Evolutionary conservation across 92 coral and sea anemone genomes (phyloP), one percentile per base, ranked within the genome.

Genomic region (Hydrozoanthus gracilis): DNA sequence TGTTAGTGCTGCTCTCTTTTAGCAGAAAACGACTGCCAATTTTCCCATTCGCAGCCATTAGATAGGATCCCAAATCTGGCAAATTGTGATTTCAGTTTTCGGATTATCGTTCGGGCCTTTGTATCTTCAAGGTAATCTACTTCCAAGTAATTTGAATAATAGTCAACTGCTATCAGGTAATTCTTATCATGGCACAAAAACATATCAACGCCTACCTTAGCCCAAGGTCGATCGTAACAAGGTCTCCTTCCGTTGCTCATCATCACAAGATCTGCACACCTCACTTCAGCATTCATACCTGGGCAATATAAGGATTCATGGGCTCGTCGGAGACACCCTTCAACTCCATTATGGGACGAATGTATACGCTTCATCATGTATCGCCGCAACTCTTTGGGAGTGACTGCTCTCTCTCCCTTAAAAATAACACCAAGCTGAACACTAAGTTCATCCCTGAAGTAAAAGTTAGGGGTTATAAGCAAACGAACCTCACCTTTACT

Each of bases 21-120:
- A n/a, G n/a, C n/a, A n/a, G n/a, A n/a, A n/a, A n/a, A n/a, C n/a
- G n/a, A n/a, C n/a, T n/a, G n/a, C n/a, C n/a, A n/a, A n/a, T n/a
- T n/a, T n/a, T n/a, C n/a, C n/a, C n/a, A n/a, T n/a, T n/a, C n/a
- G n/a, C n/a, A n/a, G n/a, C n/a, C n/a, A n/a, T n/a, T n/a, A n/a
- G n/a, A n/a, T 9, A 69, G 84, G 56, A 79, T 79, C 67, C 84
- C 84, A 54, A 51, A 18, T 54, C 84, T 79, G 15, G 69, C 84
- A 51, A 79, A 79, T 39, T 79, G 70, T 7, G 84, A 39, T 79
- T 79, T 52, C 20, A 79, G 48, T 69, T 79, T 79, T n/a, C 70
- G 65, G 45, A 79, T 79, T 18, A 79, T 18, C 12, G 84, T 79
- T 79, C 11, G 4, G 51, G 70, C 51, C 84, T 79, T 79, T 54